A percentile compares a stretch with the other conserved stretches of the same genome.
These are phyloP conservation scores for Sarcophaga carnaria DNA, from an alignment of 2,888 invertebrate species.

Conservation along the genomic window DNA sequence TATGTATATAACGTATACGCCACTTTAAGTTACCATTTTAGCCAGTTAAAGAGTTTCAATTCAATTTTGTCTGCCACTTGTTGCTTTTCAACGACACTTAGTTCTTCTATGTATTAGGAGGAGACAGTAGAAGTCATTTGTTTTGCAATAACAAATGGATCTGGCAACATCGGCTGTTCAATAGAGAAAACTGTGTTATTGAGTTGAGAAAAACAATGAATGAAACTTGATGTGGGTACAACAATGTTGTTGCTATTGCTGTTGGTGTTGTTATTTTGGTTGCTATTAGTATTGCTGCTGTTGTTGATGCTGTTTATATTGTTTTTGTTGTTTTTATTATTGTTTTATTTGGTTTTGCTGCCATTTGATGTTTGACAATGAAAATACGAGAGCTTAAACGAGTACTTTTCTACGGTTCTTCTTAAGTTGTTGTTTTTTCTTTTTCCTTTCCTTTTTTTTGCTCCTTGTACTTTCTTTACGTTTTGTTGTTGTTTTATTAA, in stretches of 20 bases:
- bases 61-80: not conserved
- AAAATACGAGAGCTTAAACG: slow-evolving; percentile 42
- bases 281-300: slow-evolving; percentile 14
- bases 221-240: slow-evolving; percentile 43
- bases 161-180: not conserved
- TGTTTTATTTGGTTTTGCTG: slow-evolving; percentile 16
- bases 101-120: not conserved
- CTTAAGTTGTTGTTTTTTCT: slow-evolving; percentile 36
- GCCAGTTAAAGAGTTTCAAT: not conserved
- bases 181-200: not conserved
- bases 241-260: not conserved
- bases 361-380: slow-evolving; percentile 53
- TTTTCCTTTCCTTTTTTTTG: no score
- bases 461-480: not conserved
- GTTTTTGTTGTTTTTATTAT: slow-evolving; percentile 33
- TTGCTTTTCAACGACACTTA: not conserved
- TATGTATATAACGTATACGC: no score
- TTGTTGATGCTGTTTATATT: slow-evolving; percentile 22
- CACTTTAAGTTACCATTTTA: not conserved
- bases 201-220: slow-evolving; percentile 33
- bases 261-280: slow-evolving; percentile 27
- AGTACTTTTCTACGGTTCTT: slow-evolving; percentile 33
- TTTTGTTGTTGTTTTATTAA: slow-evolving; percentile 6
- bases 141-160: not conserved
- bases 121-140: not conserved